Conservation (phyloP, 2,888 invertebrate species). For the Sarcophaga subvicina region DNA sequence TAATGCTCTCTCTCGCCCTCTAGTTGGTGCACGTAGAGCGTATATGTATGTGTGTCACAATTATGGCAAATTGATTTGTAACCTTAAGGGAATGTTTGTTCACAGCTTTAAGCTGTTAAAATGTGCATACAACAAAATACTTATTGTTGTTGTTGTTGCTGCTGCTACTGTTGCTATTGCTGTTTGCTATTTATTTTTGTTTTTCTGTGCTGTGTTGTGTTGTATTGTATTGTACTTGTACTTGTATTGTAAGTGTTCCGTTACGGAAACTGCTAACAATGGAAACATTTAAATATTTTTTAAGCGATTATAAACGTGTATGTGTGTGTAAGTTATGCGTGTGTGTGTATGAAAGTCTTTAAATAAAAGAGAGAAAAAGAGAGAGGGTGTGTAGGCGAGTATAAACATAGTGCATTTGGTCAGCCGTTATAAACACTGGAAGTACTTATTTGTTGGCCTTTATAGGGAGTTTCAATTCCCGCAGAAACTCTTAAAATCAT, state of each 20-base stretch:
- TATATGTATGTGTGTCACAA: conserved; percentile 3
- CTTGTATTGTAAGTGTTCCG: neutral
- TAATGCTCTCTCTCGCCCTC: no score
- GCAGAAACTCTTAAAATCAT: no score
- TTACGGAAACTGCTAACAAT: conserved; percentile 25
- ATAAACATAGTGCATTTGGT: no score
- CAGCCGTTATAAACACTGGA: no score
- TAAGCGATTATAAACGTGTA: neutral
- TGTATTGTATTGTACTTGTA: neutral
- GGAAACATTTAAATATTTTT: conserved; percentile 33
- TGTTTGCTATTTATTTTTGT: neutral
- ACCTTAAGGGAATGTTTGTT: conserved; percentile 48
- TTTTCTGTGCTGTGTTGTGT: no score
- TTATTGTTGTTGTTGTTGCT: neutral
- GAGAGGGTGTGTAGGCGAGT: no score
- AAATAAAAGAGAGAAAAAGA: no score
- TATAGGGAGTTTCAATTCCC: no score
- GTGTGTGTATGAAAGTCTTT: no score
- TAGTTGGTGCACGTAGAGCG: neutral
- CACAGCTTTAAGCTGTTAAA: conserved; percentile 29
- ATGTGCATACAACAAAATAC: conserved; percentile 28
- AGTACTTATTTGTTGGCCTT: no score
- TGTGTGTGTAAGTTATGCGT: no score
- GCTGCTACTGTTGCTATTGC: neutral
- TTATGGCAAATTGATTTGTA: conserved; percentile 62